A percentile compares a stretch with the other conserved stretches of the same genome.
phyloP scores from a whole-genome alignment of 1,140 invertebrate genomes.

The Coenobita brevimanus region DNA sequence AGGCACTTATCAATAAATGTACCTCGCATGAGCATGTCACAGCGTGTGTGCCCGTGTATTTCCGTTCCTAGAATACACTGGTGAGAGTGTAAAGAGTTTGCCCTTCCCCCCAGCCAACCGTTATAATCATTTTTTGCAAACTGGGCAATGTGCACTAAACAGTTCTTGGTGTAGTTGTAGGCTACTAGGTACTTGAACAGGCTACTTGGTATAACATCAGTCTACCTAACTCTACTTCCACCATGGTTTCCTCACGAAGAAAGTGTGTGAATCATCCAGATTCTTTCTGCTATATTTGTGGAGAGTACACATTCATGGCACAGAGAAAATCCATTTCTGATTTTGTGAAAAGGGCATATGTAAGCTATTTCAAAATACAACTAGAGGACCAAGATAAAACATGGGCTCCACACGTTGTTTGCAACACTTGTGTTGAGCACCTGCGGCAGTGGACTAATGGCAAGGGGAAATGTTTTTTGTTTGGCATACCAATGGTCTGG shows the following conservation, averaged over 20 bases:
- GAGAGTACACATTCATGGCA: not conserved
- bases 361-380: no score
- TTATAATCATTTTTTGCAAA: no score
- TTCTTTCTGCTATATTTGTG: not conserved
- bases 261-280: no score
- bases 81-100: no score
- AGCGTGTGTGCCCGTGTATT: no score
- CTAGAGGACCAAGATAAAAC: not conserved
- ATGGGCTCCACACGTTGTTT: conserved; percentile 17
- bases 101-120: not conserved
- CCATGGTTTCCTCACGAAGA: no score
- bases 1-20: not conserved
- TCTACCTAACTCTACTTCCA: not conserved
- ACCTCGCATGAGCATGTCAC: no score
- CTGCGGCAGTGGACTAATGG: no score
- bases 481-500: conserved; percentile 30
- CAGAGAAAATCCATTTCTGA: no score
- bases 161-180: no score
- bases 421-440: conserved; percentile 23
- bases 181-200: not conserved
- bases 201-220: not conserved
- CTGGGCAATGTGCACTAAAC: no score
- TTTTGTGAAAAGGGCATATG: not conserved
- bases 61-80: not conserved
- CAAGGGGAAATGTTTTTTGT: conserved; percentile 5